Evolutionary conservation across 2,888 invertebrate genomes (phyloP).

Genomic region (Endomychus coccineus): DNA sequence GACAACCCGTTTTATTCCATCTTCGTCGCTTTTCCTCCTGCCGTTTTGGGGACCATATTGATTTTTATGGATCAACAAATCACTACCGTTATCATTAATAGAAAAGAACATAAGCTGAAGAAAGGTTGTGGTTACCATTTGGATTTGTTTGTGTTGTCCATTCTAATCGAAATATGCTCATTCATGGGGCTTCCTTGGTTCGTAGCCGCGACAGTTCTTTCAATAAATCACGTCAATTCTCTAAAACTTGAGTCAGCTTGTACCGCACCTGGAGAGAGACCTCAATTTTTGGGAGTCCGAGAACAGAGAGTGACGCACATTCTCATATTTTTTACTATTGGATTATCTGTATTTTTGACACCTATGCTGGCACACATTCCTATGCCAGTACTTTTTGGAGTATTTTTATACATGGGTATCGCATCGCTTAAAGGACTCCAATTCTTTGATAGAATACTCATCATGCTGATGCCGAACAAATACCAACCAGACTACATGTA

Average conservation of each 20-base stretch:
- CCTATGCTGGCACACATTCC: conserved; percentile 85
- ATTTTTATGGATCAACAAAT: conserved; percentile 99
- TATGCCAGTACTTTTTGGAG: conserved; percentile 96
- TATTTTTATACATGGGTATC: conserved; percentile 97
- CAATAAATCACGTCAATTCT: conserved; percentile 96
- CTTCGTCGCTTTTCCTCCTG: conserved; percentile 79
- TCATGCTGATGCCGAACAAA: conserved; percentile 96
- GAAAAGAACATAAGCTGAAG: conserved; percentile 96
- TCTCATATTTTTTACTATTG: conserved; percentile 87
- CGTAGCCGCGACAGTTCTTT: conserved; percentile 94
- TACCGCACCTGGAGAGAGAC: conserved; percentile 95
- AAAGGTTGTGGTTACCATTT: conserved; percentile 50
- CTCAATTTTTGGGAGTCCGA: conserved; percentile 89
- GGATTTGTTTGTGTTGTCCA: conserved; percentile 82
- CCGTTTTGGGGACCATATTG: conserved; percentile 87
- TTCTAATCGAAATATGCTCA: conserved; percentile 84
- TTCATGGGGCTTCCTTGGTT: conserved; percentile 93
- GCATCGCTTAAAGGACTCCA: conserved; percentile 91
- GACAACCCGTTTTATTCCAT: conserved; percentile 82
- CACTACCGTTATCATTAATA: conserved; percentile 95
- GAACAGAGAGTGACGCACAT: conserved; percentile 92
- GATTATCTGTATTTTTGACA: conserved; percentile 85
- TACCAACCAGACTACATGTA: conserved; percentile 98
- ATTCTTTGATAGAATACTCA: conserved; percentile 89
- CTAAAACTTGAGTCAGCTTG: conserved; percentile 92